phyloP scores from a whole-genome alignment of 2,888 invertebrate species.

The Drosophila emarginata region DNA sequence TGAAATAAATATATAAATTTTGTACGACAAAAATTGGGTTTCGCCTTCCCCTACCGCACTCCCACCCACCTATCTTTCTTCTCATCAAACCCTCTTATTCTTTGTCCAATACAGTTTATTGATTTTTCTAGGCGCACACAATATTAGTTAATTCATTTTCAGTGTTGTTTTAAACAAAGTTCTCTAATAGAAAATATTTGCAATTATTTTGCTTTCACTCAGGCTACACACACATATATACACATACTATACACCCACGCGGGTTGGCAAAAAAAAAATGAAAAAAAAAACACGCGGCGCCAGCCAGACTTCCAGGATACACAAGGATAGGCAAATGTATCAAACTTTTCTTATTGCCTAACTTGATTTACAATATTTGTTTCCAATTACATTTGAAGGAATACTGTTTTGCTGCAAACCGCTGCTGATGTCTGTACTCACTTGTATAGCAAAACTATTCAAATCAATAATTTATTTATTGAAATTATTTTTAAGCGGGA shows the following conservation, averaged over 20 bases:
- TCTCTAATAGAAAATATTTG: slow-evolving; percentile 27
- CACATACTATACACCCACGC: slow-evolving; percentile 38
- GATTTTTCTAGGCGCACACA: slow-evolving; percentile 58
- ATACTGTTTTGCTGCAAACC: background rate
- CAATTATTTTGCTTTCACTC: slow-evolving; percentile 11
- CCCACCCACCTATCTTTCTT: background rate
- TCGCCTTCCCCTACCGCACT: background rate
- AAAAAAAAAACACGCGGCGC: slow-evolving; percentile 71
- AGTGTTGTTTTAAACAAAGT: slow-evolving; percentile 7
- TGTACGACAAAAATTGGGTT: background rate
- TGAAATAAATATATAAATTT: background rate
- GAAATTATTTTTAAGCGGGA: slow-evolving; percentile 65
- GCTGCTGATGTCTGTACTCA: slow-evolving; percentile 56
- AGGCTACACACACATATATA: slow-evolving; percentile 26
- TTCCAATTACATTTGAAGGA: background rate
- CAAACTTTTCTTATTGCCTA: background rate
- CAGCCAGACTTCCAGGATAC: slow-evolving; percentile 74
- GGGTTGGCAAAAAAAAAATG: slow-evolving; percentile 40
- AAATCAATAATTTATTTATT: slow-evolving; percentile 64
- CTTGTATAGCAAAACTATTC: slow-evolving; percentile 75
- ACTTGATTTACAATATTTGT: background rate
- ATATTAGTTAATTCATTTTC: slow-evolving; percentile 17
- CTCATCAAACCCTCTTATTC: slow-evolving; percentile 1
- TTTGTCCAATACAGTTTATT: slow-evolving; percentile 42
- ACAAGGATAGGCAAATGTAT: slow-evolving; percentile 43